These are phyloP conservation scores for Branchellion lobata DNA, from an alignment of 2,888 invertebrate species.

Conservation along the genomic window DNA sequence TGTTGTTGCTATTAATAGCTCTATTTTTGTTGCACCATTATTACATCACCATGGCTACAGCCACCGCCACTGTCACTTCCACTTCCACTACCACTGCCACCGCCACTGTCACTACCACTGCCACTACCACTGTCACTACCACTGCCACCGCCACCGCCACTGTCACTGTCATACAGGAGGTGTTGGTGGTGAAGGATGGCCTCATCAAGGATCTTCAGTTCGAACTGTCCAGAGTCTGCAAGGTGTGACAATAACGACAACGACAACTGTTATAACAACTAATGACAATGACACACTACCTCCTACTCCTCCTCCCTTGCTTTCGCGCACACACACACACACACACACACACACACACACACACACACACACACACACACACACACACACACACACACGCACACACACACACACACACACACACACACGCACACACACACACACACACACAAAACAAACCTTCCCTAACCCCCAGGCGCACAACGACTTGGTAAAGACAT, in stretches of 20 bases:
- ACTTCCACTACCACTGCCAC: too few relatives aligned
- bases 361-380: background rate
- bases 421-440: background rate
- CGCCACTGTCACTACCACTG: too few relatives aligned
- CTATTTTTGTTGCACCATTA: background rate
- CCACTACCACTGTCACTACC: too few relatives aligned
- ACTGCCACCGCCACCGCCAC: too few relatives aligned
- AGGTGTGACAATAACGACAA: conserved; percentile 28
- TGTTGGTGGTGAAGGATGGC: conserved; percentile 38
- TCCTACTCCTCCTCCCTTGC: too few relatives aligned
- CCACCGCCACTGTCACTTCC: too few relatives aligned
- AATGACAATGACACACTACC: too few relatives aligned
- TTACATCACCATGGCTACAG: too few relatives aligned
- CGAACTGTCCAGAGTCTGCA: conserved; percentile 42
- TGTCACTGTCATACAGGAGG: too few relatives aligned
- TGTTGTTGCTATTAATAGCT: background rate
- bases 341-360: background rate
- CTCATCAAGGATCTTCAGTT: conserved; percentile 39
- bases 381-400: background rate
- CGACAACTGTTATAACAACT: too few relatives aligned
- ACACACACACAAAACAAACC: too few relatives aligned
- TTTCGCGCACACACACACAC: background rate
- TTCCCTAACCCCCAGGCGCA: conserved; percentile 30
- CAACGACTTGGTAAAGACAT: conserved; percentile 43
- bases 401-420: too few relatives aligned